phyloP scores from a whole-genome alignment of 1,140 invertebrate genomes.

The Chionoecetes opilio region DNA sequence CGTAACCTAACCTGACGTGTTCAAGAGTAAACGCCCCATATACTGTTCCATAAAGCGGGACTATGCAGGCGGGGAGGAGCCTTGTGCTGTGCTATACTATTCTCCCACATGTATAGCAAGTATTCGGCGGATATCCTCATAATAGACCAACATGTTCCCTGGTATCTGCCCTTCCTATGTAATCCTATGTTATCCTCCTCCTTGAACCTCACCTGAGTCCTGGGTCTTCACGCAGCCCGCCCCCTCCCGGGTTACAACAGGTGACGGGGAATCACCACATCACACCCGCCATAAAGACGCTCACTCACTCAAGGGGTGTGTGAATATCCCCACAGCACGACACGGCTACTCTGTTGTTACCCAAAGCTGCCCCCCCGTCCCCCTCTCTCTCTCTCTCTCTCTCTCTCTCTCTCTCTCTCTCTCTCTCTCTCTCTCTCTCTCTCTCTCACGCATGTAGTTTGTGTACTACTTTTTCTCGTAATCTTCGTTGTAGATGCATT shows the following conservation, averaged over 20 bases:
- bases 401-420: conserved; percentile 27
- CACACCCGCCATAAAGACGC: not conserved
- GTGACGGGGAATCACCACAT: not conserved
- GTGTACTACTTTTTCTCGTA: too few species aligned
- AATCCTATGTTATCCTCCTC: not conserved
- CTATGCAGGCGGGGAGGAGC: too few species aligned
- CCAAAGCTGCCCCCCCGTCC: not conserved
- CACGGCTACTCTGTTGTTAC: not conserved
- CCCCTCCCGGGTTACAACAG: not conserved
- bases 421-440: not conserved
- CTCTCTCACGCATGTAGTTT: not conserved
- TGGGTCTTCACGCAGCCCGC: not conserved
- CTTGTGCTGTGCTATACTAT: too few species aligned
- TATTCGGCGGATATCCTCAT: too few species aligned
- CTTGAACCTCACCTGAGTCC: not conserved
- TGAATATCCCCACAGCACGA: not conserved
- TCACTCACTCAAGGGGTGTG: not conserved
- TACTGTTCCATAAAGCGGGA: too few species aligned
- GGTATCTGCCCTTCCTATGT: too few species aligned
- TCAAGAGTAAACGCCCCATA: too few species aligned
- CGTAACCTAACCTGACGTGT: too few species aligned
- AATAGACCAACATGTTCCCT: too few species aligned
- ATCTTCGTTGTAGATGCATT: too few species aligned
- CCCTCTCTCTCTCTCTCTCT: conserved; percentile 16
- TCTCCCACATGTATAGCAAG: too few species aligned